Percentiles rank a stretch among this genome's conserved stretches.
phyloP scores from a whole-genome alignment of 2,797 vertebrate genomes.

The Molossus alvarezi region DNA sequence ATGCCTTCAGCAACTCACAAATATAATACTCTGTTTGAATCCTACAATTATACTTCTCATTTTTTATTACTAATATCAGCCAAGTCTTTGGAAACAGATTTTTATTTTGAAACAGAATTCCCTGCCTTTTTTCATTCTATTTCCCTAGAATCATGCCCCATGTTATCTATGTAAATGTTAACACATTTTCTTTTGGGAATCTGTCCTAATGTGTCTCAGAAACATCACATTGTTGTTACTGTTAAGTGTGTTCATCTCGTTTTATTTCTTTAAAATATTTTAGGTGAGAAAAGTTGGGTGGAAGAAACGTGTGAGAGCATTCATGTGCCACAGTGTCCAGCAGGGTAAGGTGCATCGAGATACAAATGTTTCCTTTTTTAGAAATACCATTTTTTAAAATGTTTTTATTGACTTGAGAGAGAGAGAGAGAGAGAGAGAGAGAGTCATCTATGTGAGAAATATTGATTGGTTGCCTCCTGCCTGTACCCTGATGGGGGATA shows the following conservation, averaged over 20 bases:
- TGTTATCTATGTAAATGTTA: not conserved
- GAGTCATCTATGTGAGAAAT: no score
- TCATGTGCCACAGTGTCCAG: conserved; percentile 92
- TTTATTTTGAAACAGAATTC: conserved; percentile 42
- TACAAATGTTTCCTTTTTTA: not conserved
- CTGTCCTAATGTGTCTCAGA: conserved; percentile 8
- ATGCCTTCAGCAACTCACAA: not conserved
- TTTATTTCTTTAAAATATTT: conserved; percentile 83
- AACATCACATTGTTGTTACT: not conserved
- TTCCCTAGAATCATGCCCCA: not conserved
- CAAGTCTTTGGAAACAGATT: not conserved
- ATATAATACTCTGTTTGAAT: not conserved
- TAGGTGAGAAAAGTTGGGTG: conserved; percentile 93
- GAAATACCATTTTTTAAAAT: not conserved
- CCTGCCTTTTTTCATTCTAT: not conserved
- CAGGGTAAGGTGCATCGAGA: conserved; percentile 92
- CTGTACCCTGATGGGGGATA: no score
- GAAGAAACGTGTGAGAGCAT: conserved; percentile 90
- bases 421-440: no score
- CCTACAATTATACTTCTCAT: not conserved
- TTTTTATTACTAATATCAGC: not conserved
- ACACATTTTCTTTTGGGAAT: conserved; percentile 6
- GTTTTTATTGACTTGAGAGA: no score
- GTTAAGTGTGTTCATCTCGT: not conserved
- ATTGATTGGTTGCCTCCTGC: no score